Base-by-base conservation (phyloP, 2,113 vertebrate species). In the Odontophorus gujanensis region DNA sequence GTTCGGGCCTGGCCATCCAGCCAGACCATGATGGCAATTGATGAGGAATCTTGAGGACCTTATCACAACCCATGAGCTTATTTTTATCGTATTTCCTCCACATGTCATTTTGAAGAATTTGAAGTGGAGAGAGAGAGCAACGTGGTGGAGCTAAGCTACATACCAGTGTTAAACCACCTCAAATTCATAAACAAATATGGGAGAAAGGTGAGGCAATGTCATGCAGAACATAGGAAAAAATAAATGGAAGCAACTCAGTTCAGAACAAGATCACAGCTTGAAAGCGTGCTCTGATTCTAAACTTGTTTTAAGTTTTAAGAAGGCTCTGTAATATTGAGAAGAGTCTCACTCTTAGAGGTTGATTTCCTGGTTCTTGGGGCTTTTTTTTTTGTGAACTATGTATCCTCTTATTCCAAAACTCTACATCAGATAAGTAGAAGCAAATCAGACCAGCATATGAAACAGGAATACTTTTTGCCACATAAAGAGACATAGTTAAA, bases 181-280 rank as follows among this genome's bases (percentile, higher is more conserved):
- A 45, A 34, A 48, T 53, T 61, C 14, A 42, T 14, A n/a, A 4
- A 51, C 2, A 66, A 45, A 69, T n/a, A 5, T 0, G 0, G 16
- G 11, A 53, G n/a, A 43, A 47, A 85, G 7, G 7, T 11, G 74
- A 78, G 13, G 11, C 9, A 25, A 7, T 42, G 7, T 18, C 3
- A 40, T 0, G 0, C 2, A 51, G 11, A n/a, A 72, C 67, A 30
- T 5, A 57, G 5, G 15, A 92, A 75, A 57, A 32, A 75, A 71
- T 55, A 59, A 25, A 17, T 38, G 12, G 14, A 76, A 79, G 4
- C 4, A 38, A 51, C 22, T 65, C 34, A 69, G 34, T 47, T 7
- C 22, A 36, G 34, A 7, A 50, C 4, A 67, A 9, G 28, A 77
- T 47, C 80, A 34, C 24, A 69, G 53, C 7, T 8, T 53, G 45